phyloP scores from a whole-genome alignment of 2,888 invertebrate genomes.

The Trichopoda pennipes region DNA sequence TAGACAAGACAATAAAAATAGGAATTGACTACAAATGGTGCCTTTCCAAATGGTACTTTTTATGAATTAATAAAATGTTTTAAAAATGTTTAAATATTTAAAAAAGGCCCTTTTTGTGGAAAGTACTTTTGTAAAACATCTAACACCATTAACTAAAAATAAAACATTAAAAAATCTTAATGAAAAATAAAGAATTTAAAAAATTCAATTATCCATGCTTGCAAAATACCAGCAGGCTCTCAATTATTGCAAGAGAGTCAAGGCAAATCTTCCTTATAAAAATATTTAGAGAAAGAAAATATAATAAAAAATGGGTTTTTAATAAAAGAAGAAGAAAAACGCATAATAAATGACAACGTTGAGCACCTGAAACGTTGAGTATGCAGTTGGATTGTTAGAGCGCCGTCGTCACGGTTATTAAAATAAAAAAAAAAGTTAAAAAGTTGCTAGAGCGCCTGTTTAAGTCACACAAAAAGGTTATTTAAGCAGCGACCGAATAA shows the following conservation, averaged over 20 bases:
- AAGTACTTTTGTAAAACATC: too few relatives aligned
- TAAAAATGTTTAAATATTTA: too few relatives aligned
- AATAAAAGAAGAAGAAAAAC: conserved; percentile 74
- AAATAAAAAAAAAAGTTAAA: too few relatives aligned
- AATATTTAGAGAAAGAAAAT: conserved; percentile 5
- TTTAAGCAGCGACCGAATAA: conserved; percentile 3
- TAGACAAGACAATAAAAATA: too few relatives aligned
- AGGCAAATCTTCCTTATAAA: neutral
- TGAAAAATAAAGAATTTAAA: too few relatives aligned
- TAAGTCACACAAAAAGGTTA: conserved; percentile 1
- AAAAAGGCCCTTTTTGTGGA: too few relatives aligned
- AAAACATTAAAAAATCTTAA: too few relatives aligned
- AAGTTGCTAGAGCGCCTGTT: conserved; percentile 40
- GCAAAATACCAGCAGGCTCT: neutral
- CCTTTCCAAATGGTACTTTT: too few relatives aligned
- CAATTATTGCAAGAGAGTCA: neutral
- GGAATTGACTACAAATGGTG: too few relatives aligned
- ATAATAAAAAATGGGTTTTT: conserved; percentile 74
- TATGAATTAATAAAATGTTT: too few relatives aligned
- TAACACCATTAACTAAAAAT: too few relatives aligned
- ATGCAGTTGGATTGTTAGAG: conserved; percentile 37
- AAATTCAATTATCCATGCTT: too few relatives aligned
- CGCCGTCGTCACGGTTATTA: conserved; percentile 32
- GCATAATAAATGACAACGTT: conserved; percentile 76
- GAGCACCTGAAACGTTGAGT: conserved; percentile 41